Conservation (phyloP, 2,888 invertebrate species). For the Ligdia adustata region DNA sequence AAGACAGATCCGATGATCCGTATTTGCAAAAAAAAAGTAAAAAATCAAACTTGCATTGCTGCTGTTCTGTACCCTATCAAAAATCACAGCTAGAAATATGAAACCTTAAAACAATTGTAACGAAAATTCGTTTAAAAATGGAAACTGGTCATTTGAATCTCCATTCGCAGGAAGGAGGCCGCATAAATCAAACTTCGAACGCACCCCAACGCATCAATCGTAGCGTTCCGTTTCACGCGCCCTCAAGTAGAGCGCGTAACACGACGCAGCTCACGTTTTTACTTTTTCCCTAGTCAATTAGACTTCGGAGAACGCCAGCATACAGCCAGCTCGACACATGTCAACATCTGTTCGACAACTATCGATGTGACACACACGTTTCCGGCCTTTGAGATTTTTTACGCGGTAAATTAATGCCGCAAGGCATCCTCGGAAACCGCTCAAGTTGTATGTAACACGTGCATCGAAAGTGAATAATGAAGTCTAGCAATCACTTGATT, state of each 20-base stretch:
- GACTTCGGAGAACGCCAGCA: slow-evolving; percentile 55
- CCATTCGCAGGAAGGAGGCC: slow-evolving; percentile 32
- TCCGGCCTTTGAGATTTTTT: slow-evolving; percentile 73
- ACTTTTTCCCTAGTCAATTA: slow-evolving; percentile 75
- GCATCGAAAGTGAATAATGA: slow-evolving; percentile 45
- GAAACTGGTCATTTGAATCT: slow-evolving; percentile 17
- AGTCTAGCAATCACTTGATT: slow-evolving; percentile 14
- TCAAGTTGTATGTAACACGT: slow-evolving; percentile 49
- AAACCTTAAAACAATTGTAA: no score
- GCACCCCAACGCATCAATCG: slow-evolving; percentile 50
- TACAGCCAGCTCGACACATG: slow-evolving; percentile 67
- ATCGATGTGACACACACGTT: slow-evolving; percentile 68
- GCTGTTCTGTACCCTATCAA: no score
- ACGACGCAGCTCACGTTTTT: slow-evolving; percentile 55
- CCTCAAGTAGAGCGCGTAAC: slow-evolving; percentile 38
- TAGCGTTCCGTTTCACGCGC: slow-evolving; percentile 45
- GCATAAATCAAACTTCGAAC: slow-evolving; percentile 51
- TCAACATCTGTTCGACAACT: slow-evolving; percentile 79
- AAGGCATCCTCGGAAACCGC: slow-evolving; percentile 56
- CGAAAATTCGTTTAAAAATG: slow-evolving; percentile 24
- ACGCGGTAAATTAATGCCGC: slow-evolving; percentile 67
- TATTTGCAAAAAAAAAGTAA: no score
- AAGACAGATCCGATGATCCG: no score
- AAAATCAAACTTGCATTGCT: no score
- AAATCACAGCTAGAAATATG: no score